Conservation (phyloP, 1,140 invertebrate genomes). For the Stenopsyche tienmushanensis region DNA sequence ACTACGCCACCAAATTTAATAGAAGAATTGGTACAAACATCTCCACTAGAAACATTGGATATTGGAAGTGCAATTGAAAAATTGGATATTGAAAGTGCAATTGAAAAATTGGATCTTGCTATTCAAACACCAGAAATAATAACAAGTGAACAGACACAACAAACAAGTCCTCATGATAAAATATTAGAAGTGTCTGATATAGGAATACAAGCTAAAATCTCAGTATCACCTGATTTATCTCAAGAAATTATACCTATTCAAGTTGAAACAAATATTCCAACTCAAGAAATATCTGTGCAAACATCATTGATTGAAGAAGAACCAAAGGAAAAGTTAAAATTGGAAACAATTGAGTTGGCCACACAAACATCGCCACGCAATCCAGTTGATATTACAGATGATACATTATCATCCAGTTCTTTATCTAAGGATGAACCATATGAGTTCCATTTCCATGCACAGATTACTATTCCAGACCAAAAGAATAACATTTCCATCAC, state of each 20-base stretch:
- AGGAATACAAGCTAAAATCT: slow-evolving; percentile 44
- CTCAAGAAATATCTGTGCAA: slow-evolving; percentile 42
- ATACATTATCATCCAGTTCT: slow-evolving; percentile 45
- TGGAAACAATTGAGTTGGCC: slow-evolving; percentile 47
- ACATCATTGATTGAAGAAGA: slow-evolving; percentile 34
- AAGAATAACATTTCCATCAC: slow-evolving; percentile 40
- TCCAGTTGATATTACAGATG: slow-evolving; percentile 43
- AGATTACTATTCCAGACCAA: slow-evolving; percentile 59
- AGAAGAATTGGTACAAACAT: slow-evolving; percentile 50
- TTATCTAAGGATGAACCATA: slow-evolving; percentile 61
- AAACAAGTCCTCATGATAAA: slow-evolving; percentile 48
- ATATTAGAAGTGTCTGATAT: slow-evolving; percentile 47
- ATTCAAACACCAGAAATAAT: slow-evolving; percentile 46
- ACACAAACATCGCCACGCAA: slow-evolving; percentile 52
- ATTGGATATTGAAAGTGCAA: slow-evolving; percentile 3
- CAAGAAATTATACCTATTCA: slow-evolving; percentile 34
- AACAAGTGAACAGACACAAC: slow-evolving; percentile 48
- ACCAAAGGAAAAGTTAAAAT: slow-evolving; percentile 36
- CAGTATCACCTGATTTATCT: slow-evolving; percentile 40
- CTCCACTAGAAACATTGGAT: slow-evolving; percentile 40
- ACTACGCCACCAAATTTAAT: slow-evolving; percentile 50
- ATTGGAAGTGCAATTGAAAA: slow-evolving; percentile 28
- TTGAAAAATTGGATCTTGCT: slow-evolving; percentile 42
- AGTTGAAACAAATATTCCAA: slow-evolving; percentile 43
- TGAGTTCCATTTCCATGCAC: slow-evolving; percentile 63